A percentile compares a stretch with the other conserved stretches of the same genome.
Evolutionary conservation across 2,113 vertebrate species (phyloP).

Genomic region (Sinocyclocheilus anophthalmus): DNA sequence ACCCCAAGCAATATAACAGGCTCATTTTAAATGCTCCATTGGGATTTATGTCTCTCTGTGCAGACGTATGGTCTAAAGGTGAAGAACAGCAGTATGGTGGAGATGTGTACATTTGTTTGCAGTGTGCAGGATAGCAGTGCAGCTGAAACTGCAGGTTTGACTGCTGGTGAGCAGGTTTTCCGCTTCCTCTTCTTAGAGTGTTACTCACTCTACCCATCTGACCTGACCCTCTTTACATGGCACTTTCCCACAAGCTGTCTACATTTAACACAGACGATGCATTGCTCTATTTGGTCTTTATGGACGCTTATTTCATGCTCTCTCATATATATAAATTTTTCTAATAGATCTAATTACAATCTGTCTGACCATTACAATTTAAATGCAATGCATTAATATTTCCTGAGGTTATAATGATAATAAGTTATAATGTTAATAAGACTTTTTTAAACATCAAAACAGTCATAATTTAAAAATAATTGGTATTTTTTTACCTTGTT

Average conservation of each 20-base stretch:
- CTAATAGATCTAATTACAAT: not conserved
- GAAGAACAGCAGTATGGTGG: slow-evolving; percentile 69
- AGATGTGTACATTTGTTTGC: slow-evolving; percentile 83
- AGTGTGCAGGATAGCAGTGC: slow-evolving; percentile 84
- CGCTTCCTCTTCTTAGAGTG: slow-evolving; percentile 10
- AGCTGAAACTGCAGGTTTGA: slow-evolving; percentile 86
- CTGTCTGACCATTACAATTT: not conserved
- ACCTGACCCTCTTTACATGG: slow-evolving; percentile 1
- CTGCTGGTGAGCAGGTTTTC: slow-evolving; percentile 74
- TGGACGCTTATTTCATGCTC: not conserved
- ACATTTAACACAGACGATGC: not conserved
- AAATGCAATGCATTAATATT: not conserved
- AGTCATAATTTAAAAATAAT: not conserved
- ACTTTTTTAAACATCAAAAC: not conserved
- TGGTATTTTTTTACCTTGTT: not conserved
- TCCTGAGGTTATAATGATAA: not conserved
- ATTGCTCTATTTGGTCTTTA: slow-evolving; percentile 1
- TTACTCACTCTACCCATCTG: slow-evolving; percentile 33
- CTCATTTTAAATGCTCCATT: not conserved
- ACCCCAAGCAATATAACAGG: not conserved
- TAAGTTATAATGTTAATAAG: not conserved
- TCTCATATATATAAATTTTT: not conserved
- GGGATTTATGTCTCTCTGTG: slow-evolving; percentile 6
- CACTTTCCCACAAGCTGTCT: not conserved
- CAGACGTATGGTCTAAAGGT: slow-evolving; percentile 83